These are phyloP conservation scores for Xiphorhynchus elegans DNA, from an alignment of 2,113 vertebrate species.

Conservation along the genomic window DNA sequence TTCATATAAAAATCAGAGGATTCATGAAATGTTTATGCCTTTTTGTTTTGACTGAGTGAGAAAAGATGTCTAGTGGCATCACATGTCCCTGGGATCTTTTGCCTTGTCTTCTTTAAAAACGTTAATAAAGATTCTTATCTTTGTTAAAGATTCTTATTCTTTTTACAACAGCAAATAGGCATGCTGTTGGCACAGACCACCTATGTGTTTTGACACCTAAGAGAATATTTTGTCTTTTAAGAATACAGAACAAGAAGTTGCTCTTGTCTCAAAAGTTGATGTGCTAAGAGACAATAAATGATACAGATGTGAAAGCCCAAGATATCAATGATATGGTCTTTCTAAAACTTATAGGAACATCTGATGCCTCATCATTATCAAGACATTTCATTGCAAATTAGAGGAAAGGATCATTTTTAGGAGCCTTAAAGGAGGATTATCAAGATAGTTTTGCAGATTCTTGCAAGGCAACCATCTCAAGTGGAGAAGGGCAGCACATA, in stretches of 20 bases:
- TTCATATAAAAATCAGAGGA: not conserved
- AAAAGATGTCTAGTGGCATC: not conserved
- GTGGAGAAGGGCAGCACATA: not conserved
- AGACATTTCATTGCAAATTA: not conserved
- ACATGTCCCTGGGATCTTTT: not conserved
- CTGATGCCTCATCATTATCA: not conserved
- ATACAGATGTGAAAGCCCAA: not conserved
- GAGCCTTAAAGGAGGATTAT: not conserved
- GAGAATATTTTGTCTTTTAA: not conserved
- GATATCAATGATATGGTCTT: not conserved
- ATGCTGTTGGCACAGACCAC: not conserved
- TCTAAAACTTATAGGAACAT: not conserved
- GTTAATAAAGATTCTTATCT: not conserved
- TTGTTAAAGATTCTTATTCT: too few species aligned
- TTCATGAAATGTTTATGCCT: conserved; percentile 21
- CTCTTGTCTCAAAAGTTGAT: not conserved
- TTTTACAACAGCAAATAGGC: not conserved
- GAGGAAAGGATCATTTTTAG: not conserved
- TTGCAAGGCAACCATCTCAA: not conserved
- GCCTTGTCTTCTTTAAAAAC: not conserved
- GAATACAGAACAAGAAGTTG: not conserved
- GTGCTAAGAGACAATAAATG: not conserved
- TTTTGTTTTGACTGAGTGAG: conserved; percentile 55
- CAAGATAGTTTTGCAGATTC: not conserved
- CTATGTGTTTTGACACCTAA: not conserved